phyloP scores from a whole-genome alignment of 2,797 vertebrate genomes.

The Catamblyrhynchus diadema region DNA sequence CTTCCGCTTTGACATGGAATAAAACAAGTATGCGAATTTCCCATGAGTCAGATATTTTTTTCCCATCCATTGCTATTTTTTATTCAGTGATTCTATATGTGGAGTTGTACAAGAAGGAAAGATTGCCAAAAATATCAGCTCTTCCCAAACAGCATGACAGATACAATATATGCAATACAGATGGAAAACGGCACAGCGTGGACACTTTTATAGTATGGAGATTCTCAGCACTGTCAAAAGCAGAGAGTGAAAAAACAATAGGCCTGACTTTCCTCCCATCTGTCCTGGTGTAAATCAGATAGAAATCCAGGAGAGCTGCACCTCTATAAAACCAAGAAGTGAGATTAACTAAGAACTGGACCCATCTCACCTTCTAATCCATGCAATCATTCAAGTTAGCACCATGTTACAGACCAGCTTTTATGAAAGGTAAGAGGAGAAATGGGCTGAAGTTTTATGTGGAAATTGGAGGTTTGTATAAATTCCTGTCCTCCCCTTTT shows the following conservation, averaged over 20 bases:
- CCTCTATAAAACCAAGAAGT: slow-evolving; percentile 25
- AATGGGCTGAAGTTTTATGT: neutral
- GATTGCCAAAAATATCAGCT: slow-evolving; percentile 49
- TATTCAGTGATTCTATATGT: slow-evolving; percentile 9
- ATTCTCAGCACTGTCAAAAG: slow-evolving; percentile 48
- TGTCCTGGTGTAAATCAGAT: slow-evolving; percentile 26
- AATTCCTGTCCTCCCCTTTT: neutral
- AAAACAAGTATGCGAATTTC: slow-evolving; percentile 11
- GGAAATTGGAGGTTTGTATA: neutral
- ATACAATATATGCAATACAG: slow-evolving; percentile 49
- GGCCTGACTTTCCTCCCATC: slow-evolving; percentile 1
- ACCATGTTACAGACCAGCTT: neutral
- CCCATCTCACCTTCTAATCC: slow-evolving; percentile 8
- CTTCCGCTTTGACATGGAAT: neutral
- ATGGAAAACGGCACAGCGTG: neutral
- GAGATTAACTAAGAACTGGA: neutral
- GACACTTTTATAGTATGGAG: slow-evolving; percentile 53
- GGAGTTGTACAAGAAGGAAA: neutral
- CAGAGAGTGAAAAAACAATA: slow-evolving; percentile 22
- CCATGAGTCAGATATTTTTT: slow-evolving; percentile 3
- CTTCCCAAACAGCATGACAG: slow-evolving; percentile 44
- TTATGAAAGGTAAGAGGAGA: neutral
- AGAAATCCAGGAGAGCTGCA: neutral
- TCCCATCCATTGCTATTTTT: slow-evolving; percentile 4
- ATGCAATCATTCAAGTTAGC: slow-evolving; percentile 27